Evolutionary conservation across 2,797 vertebrate species (phyloP).

Genomic region (Paramormyrops hopkinsi): DNA sequence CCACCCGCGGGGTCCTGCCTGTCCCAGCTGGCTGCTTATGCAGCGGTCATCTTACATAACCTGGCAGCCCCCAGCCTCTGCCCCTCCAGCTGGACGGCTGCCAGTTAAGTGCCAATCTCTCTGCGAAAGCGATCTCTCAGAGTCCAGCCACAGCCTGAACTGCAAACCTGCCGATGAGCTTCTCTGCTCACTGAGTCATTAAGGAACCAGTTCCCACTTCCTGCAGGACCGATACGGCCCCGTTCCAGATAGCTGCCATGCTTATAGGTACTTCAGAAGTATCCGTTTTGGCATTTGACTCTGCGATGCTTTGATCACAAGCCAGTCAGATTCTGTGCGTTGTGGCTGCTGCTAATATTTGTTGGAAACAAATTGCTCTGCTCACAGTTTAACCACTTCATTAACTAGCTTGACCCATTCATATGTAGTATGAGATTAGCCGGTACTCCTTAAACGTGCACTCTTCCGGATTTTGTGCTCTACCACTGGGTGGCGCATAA

Average conservation of each 20-base stretch:
- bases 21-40: conserved; percentile 4
- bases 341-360: neutral
- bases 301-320: neutral
- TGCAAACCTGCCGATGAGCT: neutral
- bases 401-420: neutral
- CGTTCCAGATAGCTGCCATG: neutral
- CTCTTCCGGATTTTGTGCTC: neutral
- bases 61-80: neutral
- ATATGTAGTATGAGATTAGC: neutral
- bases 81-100: neutral
- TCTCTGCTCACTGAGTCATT: neutral
- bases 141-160: neutral
- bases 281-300: neutral
- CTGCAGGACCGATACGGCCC: neutral
- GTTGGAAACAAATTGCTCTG: neutral
- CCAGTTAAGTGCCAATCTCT: neutral
- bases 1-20: neutral
- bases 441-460: neutral
- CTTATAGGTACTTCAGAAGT: neutral
- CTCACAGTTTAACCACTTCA: neutral
- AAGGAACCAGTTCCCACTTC: neutral
- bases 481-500: neutral
- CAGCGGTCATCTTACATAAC: conserved; percentile 10
- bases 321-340: neutral
- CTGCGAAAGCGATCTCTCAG: neutral